These are phyloP conservation scores for Corythornis vintsioides DNA, from an alignment of 2,113 vertebrate species.

Conservation along the genomic window DNA sequence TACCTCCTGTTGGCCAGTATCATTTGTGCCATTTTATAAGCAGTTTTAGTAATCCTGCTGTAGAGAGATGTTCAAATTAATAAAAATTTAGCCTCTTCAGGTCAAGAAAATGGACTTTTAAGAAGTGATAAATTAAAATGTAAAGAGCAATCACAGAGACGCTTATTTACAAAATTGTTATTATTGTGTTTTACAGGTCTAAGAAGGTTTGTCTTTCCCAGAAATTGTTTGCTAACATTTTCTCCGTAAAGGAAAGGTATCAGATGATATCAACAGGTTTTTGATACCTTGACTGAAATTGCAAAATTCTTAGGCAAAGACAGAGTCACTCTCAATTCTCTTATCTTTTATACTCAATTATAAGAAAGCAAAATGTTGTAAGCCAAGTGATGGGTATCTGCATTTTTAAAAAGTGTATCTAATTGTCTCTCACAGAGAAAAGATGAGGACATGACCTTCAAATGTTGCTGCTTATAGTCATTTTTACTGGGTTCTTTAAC, in stretches of 20 bases:
- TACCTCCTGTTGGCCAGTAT: neutral
- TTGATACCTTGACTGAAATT: constrained; percentile 23
- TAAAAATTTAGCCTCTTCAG: constrained; percentile 57
- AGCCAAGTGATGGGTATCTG: neutral
- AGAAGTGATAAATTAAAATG: constrained; percentile 72
- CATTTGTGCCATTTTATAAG: constrained; percentile 28
- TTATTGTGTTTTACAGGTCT: constrained; percentile 50
- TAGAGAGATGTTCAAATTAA: constrained; percentile 31
- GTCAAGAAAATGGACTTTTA: constrained; percentile 68
- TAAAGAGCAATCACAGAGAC: constrained; percentile 69
- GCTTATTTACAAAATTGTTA: constrained; percentile 61
- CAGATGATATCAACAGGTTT: constrained; percentile 10
- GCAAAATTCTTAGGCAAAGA: neutral
- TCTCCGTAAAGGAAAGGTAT: neutral
- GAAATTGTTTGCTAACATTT: constrained; percentile 35
- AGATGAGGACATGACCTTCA: neutral
- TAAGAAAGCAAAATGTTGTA: neutral
- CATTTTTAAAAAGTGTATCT: neutral
- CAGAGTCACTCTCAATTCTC: neutral
- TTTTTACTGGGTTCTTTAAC: neutral
- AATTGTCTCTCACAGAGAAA: neutral
- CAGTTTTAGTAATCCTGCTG: constrained; percentile 7
- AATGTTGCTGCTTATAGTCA: neutral
- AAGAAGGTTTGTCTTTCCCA: constrained; percentile 29
- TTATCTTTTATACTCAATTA: constrained; percentile 13